phyloP scores from a whole-genome alignment of 2,797 vertebrate species.

The Hapalemur alaotrensis region DNA sequence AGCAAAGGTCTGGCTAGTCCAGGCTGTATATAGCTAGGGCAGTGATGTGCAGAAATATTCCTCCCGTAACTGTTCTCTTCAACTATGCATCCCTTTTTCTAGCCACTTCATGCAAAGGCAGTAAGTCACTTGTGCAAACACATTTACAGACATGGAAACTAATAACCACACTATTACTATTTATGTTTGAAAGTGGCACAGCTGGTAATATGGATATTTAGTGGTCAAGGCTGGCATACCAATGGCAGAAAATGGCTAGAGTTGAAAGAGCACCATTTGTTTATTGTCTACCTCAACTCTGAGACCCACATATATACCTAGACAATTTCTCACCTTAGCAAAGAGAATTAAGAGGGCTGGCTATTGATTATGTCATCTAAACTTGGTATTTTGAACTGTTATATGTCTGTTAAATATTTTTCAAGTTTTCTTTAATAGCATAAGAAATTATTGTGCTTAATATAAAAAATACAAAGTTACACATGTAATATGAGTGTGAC shows the following conservation, averaged over 20 bases:
- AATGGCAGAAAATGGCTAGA: not conserved
- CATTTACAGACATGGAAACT: not conserved
- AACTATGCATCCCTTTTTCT: not conserved
- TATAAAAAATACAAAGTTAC: not conserved
- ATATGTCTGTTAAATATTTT: not conserved
- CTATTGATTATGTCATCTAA: not conserved
- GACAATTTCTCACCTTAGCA: not conserved
- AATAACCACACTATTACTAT: not conserved
- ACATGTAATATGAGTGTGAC: not conserved
- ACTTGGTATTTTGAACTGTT: not conserved
- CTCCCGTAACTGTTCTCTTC: not conserved
- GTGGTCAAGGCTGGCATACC: not conserved
- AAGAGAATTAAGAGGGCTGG: not conserved
- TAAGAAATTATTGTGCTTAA: not conserved
- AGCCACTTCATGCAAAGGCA: not conserved
- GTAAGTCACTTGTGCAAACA: not conserved
- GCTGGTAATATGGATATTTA: not conserved
- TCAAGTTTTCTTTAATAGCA: not conserved
- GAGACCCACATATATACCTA: not conserved
- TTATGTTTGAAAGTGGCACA: not conserved
- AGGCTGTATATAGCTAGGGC: not conserved
- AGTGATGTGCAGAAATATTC: not conserved
- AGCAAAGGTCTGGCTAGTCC: not conserved
- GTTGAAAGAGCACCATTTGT: not conserved
- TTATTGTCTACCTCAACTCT: not conserved